Base-by-base conservation (phyloP, 2,888 invertebrate genomes). In the Macroteleia sp. region DNA sequence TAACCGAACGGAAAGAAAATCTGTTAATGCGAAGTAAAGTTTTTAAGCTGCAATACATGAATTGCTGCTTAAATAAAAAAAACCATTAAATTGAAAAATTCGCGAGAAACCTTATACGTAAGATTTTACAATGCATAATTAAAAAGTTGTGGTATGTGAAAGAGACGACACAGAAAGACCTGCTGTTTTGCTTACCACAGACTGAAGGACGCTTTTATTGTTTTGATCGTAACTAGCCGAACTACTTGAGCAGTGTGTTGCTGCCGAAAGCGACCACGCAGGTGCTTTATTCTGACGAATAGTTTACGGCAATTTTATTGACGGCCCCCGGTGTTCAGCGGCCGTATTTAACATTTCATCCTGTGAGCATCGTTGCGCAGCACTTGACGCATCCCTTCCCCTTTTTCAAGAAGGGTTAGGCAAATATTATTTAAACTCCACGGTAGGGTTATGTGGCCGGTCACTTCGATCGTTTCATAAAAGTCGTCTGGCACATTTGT, bases 291-390 rank as follows among this genome's bases (percentile, higher is more conserved):
- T 85, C 83, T 74, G 81, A 78, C 81, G 85, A 87, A 85, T 88
- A 84, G 85, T 90, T 91, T 90, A 90, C 88, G 90, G 89, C 83
- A 81, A 86, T 90, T 90, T 91, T 91, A 90, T 90, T 88, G 87
- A 84, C 85, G 88, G 88, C 87, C 90, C 88, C 90, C 84, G 90
- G 89, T 90, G 89, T 90, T 89, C 88, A 85, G 87, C 85, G 88
- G 84, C 87, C 88, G 88, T 89, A 88, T 91, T 90, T 89, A 89
- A 89, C 85, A 85, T 90, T 90, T 90, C 89, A 89, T 90, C 85
- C 87, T 75, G n/a, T 79, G 79, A 83, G 80, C 75, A 61, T 70
- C 75, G 62, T 77, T 59, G 62, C 77, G 61, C 36, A 44, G 56
- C 62, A 56, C 62, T 64, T 54, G 56, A 73, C 71, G 57, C 79